Evolutionary conservation across 2,797 vertebrate species (phyloP).

Genomic region (Crax fasciolata): DNA sequence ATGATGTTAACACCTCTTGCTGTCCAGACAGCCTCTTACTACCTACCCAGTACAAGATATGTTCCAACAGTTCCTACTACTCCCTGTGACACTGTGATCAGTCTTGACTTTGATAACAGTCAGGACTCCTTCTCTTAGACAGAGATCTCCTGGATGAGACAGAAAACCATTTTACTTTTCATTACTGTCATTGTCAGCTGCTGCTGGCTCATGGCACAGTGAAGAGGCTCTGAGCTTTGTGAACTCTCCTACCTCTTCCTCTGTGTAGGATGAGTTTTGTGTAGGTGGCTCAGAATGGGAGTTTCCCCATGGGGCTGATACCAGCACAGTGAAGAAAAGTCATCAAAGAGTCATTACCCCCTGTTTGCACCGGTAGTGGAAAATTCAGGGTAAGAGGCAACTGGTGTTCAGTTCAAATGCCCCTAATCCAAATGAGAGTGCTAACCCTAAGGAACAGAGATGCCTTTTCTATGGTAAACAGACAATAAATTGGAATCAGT

Average conservation of each 20-base stretch:
- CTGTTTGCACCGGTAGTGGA: neutral
- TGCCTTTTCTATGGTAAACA: neutral
- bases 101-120: neutral
- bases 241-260: neutral
- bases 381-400: neutral
- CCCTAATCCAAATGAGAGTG: rapidly evolving
- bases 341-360: neutral
- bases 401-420: rapidly evolving
- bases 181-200: rapidly evolving
- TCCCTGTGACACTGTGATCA: neutral
- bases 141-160: neutral
- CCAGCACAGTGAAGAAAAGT: rapidly evolving
- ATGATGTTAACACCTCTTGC: neutral
- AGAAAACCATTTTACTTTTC: neutral
- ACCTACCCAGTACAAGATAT: too few relatives aligned
- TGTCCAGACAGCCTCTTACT: neutral
- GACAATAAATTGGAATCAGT: neutral
- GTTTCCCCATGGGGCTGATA: neutral
- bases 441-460: neutral
- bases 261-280: rapidly evolving
- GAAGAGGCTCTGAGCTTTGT: neutral
- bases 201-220: neutral
- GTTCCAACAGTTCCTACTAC: neutral
- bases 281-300: neutral
- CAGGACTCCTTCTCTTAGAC: neutral